Percentiles rank a stretch among this genome's conserved stretches.
phyloP scores from a whole-genome alignment of 2,888 invertebrate genomes.

The Buathra laborator region DNA sequence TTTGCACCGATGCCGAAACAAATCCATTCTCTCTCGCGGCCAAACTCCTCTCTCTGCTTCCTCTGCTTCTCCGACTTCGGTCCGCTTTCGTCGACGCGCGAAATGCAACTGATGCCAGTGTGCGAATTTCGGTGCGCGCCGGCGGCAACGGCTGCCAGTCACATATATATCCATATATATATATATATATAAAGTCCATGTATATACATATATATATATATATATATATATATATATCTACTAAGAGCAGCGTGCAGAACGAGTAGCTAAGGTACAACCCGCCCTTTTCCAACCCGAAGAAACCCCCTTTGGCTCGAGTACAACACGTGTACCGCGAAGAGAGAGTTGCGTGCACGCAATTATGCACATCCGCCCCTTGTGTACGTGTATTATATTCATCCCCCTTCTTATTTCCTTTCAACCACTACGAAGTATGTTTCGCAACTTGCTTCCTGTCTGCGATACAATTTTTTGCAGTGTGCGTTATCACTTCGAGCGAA shows the following conservation, averaged over 20 bases:
- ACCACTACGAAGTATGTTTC: too few relatives aligned
- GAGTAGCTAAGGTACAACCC: background rate
- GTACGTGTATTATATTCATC: background rate
- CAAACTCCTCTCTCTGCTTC: background rate
- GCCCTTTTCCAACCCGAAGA: background rate
- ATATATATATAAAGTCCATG: background rate
- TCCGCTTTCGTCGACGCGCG: slow-evolving; percentile 65
- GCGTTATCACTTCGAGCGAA: too few relatives aligned
- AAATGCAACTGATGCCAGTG: slow-evolving; percentile 66
- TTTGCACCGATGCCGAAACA: background rate
- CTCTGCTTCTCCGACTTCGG: background rate
- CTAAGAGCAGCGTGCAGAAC: background rate
- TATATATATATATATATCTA: background rate
- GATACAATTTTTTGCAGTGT: too few relatives aligned
- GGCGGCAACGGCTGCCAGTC: slow-evolving; percentile 23
- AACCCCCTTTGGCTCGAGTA: background rate
- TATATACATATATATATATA: slow-evolving; percentile 2
- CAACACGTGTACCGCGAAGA: slow-evolving; percentile 1
- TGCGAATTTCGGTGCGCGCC: slow-evolving; percentile 60
- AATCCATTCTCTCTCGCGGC: background rate
- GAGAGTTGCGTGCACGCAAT: slow-evolving; percentile 40
- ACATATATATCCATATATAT: slow-evolving; percentile 5
- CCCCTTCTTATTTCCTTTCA: slow-evolving; percentile 30
- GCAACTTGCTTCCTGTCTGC: background rate
- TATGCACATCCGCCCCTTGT: slow-evolving; percentile 6